Conservation (phyloP, 2,113 vertebrate genomes). For the Myotis davidii region DNA sequence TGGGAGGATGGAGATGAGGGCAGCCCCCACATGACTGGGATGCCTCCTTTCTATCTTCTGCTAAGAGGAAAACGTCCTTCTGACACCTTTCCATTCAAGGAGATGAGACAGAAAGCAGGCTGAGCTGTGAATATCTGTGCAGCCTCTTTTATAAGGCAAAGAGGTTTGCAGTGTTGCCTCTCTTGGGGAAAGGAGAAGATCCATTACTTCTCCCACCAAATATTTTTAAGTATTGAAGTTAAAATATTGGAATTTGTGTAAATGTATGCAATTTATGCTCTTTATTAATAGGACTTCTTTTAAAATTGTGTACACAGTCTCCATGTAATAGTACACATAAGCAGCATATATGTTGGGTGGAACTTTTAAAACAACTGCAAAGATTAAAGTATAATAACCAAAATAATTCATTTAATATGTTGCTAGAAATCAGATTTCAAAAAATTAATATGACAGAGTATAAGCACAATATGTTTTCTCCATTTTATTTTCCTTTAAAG, state of each 20-base stretch:
- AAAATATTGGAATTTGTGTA: neutral
- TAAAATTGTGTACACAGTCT: neutral
- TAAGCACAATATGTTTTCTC: neutral
- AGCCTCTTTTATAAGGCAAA: neutral
- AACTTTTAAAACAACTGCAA: conserved; percentile 43
- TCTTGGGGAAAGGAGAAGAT: neutral
- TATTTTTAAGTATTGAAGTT: neutral
- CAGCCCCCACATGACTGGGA: neutral
- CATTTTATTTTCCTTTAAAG: neutral
- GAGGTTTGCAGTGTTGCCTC: neutral
- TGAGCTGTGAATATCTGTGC: neutral
- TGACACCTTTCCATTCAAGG: neutral
- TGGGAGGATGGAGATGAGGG: neutral
- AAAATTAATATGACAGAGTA: neutral
- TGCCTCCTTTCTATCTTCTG: neutral
- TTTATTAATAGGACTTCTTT: neutral
- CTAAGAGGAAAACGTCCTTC: conserved; percentile 41
- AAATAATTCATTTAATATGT: conserved; percentile 10
- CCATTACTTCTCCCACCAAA: neutral
- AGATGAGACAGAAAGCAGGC: neutral
- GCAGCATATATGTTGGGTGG: neutral
- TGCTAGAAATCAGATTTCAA: neutral
- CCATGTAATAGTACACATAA: neutral
- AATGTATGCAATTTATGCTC: neutral
- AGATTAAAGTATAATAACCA: neutral